Evolutionary conservation across 2,888 invertebrate genomes (phyloP).

Genomic region (Teleogryllus oceanicus): DNA sequence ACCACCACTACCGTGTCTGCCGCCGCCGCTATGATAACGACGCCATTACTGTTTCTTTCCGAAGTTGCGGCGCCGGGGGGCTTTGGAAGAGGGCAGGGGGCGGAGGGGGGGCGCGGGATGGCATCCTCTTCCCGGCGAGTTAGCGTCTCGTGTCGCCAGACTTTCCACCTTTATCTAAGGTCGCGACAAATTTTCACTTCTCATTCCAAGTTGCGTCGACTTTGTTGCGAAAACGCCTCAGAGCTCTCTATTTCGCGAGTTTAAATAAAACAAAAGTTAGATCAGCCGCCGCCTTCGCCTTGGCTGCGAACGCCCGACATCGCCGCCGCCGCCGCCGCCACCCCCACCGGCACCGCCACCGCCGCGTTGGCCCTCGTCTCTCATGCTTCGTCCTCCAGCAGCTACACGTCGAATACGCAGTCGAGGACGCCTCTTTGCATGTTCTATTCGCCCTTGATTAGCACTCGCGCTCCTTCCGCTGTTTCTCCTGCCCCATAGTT

Average conservation of each 20-base stretch:
- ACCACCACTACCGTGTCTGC: too few species aligned
- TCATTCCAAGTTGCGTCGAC: not conserved
- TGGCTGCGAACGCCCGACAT: not conserved
- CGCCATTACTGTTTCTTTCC: constrained; percentile 18
- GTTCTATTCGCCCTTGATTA: too few species aligned
- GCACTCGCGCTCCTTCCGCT: too few species aligned
- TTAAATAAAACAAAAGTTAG: constrained; percentile 18
- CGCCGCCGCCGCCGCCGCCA: not conserved
- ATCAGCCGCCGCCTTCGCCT: constrained; percentile 2
- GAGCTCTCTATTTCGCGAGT: constrained; percentile 18
- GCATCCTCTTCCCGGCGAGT: not conserved
- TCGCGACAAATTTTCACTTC: constrained; percentile 18
- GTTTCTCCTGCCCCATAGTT: too few species aligned
- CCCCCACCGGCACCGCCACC: not conserved
- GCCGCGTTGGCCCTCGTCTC: not conserved
- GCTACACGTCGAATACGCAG: too few species aligned
- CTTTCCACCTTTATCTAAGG: constrained; percentile 6
- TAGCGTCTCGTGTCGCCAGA: not conserved
- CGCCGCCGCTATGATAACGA: not conserved
- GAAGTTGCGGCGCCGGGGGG: not conserved
- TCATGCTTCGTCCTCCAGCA: too few species aligned
- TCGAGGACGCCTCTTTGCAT: too few species aligned
- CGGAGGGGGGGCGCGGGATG: not conserved
- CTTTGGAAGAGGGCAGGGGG: not conserved
- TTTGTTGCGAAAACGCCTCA: constrained; percentile 9